Conservation (phyloP, 2,888 invertebrate genomes). For the Apodemia hepburni region DNA sequence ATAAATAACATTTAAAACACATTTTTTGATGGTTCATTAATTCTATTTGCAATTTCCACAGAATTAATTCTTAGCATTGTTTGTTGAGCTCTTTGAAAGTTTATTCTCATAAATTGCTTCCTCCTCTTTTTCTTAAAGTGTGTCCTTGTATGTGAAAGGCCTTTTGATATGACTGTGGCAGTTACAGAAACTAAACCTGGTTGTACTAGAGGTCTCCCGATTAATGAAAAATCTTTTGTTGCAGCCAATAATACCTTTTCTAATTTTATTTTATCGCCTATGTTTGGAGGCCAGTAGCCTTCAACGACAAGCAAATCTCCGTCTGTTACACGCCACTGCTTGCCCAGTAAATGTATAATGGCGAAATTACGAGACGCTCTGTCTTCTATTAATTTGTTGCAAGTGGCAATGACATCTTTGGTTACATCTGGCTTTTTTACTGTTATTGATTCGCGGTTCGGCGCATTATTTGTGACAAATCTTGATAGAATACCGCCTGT, state of each 20-base stretch:
- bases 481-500: conserved; percentile 60
- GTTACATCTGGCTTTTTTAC: conserved; percentile 46
- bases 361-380: conserved; percentile 87
- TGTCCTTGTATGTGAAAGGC: conserved; percentile 88
- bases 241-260: conserved; percentile 93
- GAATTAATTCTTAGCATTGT: conserved; percentile 89
- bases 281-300: conserved; percentile 91
- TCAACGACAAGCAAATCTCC: conserved; percentile 92
- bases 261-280: conserved; percentile 88
- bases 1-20: background rate
- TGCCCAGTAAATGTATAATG: conserved; percentile 88
- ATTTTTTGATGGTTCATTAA: conserved; percentile 59
- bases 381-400: conserved; percentile 82
- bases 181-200: conserved; percentile 86
- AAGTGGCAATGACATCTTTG: conserved; percentile 80
- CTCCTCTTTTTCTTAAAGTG: conserved; percentile 87
- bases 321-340: conserved; percentile 91
- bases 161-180: conserved; percentile 92
- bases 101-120: conserved; percentile 88
- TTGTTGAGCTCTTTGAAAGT: conserved; percentile 84
- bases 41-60: conserved; percentile 80
- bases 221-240: conserved; percentile 87
- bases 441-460: conserved; percentile 33
- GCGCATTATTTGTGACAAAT: conserved; percentile 50
- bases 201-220: conserved; percentile 90